These are phyloP conservation scores for Aphaenogaster rudis DNA, from an alignment of 1,140 invertebrate species.

Conservation along the genomic window DNA sequence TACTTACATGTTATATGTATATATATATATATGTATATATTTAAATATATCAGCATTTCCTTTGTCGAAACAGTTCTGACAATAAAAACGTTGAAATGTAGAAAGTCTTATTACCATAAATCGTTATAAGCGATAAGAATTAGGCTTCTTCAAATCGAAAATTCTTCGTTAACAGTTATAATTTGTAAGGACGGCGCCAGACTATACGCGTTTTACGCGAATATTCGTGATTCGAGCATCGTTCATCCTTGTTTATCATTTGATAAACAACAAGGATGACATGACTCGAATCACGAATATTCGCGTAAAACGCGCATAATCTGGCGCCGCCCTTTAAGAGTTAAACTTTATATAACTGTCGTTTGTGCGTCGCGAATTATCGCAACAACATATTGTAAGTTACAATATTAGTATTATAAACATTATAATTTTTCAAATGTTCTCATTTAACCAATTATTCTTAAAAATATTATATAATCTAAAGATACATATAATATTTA, in stretches of 20 bases:
- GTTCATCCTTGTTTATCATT: too few relatives aligned
- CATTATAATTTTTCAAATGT: background rate
- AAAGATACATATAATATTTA: background rate
- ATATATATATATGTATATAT: background rate
- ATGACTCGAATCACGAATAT: too few relatives aligned
- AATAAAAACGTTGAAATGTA: background rate
- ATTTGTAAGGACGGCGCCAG: background rate
- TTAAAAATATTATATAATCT: background rate
- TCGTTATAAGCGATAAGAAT: background rate
- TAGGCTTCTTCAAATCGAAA: background rate
- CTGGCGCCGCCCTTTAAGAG: background rate
- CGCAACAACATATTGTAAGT: background rate
- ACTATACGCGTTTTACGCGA: too few relatives aligned
- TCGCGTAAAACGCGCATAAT: too few relatives aligned
- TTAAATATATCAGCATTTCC: background rate
- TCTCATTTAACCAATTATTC: slow-evolving; percentile 9
- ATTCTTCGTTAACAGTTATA: background rate
- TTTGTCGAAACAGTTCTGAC: background rate
- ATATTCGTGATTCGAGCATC: too few relatives aligned
- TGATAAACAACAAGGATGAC: too few relatives aligned
- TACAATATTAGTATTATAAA: background rate
- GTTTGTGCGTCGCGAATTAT: background rate
- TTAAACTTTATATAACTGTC: background rate
- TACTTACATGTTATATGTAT: background rate
- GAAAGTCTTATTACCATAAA: background rate